Evolutionary conservation across 1,140 invertebrate species (phyloP), one percentile per base, ranked within the genome.

Genomic region (Saccostrea cuccullata): DNA sequence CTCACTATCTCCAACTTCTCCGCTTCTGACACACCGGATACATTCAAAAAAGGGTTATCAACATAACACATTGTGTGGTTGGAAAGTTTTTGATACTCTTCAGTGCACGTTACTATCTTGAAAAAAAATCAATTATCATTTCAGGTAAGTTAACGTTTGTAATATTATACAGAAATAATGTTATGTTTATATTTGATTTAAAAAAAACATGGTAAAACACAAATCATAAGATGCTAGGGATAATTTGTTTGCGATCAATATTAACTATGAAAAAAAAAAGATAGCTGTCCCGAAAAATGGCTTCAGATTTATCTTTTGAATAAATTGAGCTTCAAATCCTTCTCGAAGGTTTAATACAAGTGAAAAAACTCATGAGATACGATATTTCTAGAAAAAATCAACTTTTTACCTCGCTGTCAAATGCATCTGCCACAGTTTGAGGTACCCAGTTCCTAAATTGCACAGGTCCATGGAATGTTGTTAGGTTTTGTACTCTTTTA

Each of bases 11-110:
- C 86, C 13, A 70, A 13, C 67, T 86, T 86, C 17, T 92, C 90
- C 2, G 88, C 56, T 17, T 89, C 87, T 12, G 89, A 87, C 11
- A 93, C 89, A 3, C 92, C 92, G 58, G 84, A 84, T 11, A 56
- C 30, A 60, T 84, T 88, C n/a, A 93, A 89, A 15, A 70, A 82
- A 13, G 86, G 36, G 30, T 90, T 88, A 84, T 93, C 92, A 0
- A 47, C 84, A 60, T 91, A 86, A 87, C 92, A 93, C 87, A 93
- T 88, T 55, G 91, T 93, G 64, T 92, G 91, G 23, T 91, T 91
- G 0, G 88, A 67, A 9, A 92, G 88, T n/a, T 47, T 60, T 55
- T 89, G 73, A 67, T 91, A 93, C 67, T 92, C 92, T 17, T 47
- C 55, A 0, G 90, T 91, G 64, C 92, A 93, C 3, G 92, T 90